Evolutionary conservation across 2,113 vertebrate genomes (phyloP).

Genomic region (Aix galericulata): DNA sequence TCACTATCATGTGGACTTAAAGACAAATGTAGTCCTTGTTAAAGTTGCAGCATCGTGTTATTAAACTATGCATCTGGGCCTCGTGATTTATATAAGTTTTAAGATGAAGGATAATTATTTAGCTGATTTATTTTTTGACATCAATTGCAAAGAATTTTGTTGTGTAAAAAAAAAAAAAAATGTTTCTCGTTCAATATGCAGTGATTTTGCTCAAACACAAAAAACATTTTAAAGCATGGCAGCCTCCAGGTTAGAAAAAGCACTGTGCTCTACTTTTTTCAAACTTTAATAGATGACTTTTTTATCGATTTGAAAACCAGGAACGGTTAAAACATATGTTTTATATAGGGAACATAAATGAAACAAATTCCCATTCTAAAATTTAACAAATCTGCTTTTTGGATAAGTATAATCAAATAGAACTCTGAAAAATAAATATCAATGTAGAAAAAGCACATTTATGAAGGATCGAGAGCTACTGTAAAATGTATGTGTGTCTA

Average conservation of each 20-base stretch:
- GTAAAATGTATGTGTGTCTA: not conserved
- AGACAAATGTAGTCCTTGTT: conserved; percentile 83
- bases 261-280: conserved; percentile 60
- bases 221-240: conserved; percentile 52
- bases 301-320: conserved; percentile 43
- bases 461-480: not conserved
- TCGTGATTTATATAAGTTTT: conserved; percentile 68
- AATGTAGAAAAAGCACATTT: conserved; percentile 1
- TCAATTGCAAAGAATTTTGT: conserved; percentile 45
- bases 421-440: not conserved
- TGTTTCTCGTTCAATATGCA: conserved; percentile 66
- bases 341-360: not conserved
- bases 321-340: conserved; percentile 50
- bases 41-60: conserved; percentile 68
- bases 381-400: not conserved
- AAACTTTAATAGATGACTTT: conserved; percentile 66
- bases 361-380: not conserved
- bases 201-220: conserved; percentile 71
- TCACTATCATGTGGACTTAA: conserved; percentile 79
- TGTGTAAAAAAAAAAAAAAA: conserved; percentile 17
- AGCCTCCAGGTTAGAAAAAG: conserved; percentile 51
- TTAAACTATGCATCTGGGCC: conserved; percentile 71
- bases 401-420: not conserved
- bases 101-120: conserved; percentile 53
- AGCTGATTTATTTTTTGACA: conserved; percentile 54